Evolutionary conservation across 1,140 invertebrate species (phyloP), one percentile per base, ranked within the genome.

Genomic region (Stegodyphus dumicola): DNA sequence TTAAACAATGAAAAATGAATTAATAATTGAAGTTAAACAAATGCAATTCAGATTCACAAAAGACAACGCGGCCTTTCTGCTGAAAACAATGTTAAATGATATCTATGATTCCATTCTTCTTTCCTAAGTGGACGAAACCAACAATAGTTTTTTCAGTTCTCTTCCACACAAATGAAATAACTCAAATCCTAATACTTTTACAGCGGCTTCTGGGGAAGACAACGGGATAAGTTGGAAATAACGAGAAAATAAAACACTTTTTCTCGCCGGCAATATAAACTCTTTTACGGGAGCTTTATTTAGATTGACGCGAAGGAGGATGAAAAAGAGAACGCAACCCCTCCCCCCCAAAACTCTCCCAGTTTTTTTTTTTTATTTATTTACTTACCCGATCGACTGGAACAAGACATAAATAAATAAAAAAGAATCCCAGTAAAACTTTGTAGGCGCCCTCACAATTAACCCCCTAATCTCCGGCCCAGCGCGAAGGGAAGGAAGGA

Each of bases 251-350:
- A 71, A 80, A 80, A 71, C 65, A 56, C 53, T 49, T 6, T 67
- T 71, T 71, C 51, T 18, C n/a, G 11, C 53, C 69, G 13, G 11
- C 60, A n/a, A 65, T 69, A 78, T 67, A 60, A 80, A 71, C 66
- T 60, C 77, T 60, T 80, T 71, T 77, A 66, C 60, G 53, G 33
- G 67, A 54, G 77, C 77, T 80, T 80, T 80, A 80, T 80, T 80
- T 71, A 80, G 77, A 80, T 80, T 80, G 77, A 80, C 77, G 54
- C 77, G 6, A 51, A 10, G 11, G n/a, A 13, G 33, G 33, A 33
- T 33, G 33, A 33, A 33, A 33, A 33, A 33, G 33, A 33, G 33
- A 33, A 33, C 33, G 33, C 33, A 33, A 33, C 33, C 33, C 33
- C 33, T 33, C 33, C 33, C 33, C 33, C 33, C 33, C 33, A 33